phyloP scores from a whole-genome alignment of 2,888 invertebrate genomes.

The Celastrina argiolus region DNA sequence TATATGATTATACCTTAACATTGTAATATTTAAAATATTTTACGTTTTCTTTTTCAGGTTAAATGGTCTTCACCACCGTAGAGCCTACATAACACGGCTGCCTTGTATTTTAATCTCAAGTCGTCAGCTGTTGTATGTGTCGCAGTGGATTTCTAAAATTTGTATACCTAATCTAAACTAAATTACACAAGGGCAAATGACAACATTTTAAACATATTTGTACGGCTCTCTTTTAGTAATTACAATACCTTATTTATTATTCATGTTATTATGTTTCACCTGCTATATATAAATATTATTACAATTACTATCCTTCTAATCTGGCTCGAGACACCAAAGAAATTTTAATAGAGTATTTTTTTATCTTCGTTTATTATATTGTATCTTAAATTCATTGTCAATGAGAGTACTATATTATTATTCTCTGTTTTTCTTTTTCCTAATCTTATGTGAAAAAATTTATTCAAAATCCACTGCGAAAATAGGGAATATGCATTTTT shows the following conservation, averaged over 20 bases:
- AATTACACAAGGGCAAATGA: too few relatives aligned
- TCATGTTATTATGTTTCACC: not conserved
- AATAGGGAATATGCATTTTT: too few relatives aligned
- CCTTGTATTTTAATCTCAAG: slow-evolving; percentile 32
- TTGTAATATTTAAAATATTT: slow-evolving; percentile 4
- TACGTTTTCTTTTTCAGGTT: slow-evolving; percentile 9
- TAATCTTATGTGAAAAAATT: not conserved
- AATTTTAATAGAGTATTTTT: not conserved
- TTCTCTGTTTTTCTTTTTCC: not conserved
- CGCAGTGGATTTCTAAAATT: slow-evolving; percentile 19
- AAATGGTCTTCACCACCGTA: not conserved
- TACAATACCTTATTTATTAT: not conserved
- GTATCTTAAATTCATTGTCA: too few relatives aligned
- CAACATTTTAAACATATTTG: not conserved
- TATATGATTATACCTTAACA: not conserved
- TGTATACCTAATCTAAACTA: not conserved
- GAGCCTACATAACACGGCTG: slow-evolving; percentile 12
- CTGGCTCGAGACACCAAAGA: not conserved
- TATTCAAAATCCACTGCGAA: not conserved
- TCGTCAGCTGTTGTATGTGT: slow-evolving; percentile 15
- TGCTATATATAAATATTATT: too few relatives aligned
- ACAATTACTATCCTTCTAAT: not conserved
- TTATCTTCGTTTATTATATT: not conserved
- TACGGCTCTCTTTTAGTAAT: not conserved
- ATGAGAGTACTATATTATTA: not conserved